phyloP scores from a whole-genome alignment of 64 coral and sea anemone genomes.

The Dendronephthya gigantea region DNA sequence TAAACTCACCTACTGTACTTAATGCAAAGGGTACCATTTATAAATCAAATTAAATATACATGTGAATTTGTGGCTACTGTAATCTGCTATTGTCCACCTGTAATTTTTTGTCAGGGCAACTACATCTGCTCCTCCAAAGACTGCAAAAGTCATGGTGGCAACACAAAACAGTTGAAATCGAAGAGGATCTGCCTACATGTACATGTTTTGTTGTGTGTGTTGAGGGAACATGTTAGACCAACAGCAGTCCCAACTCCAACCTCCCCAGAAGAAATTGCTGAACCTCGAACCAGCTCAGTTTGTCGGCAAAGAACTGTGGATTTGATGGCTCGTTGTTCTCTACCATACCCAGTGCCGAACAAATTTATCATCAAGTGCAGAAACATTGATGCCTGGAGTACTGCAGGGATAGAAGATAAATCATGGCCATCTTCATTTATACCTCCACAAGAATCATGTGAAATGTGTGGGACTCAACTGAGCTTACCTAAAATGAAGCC shows the following conservation, averaged over 20 bases:
- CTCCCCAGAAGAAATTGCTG: too few species aligned
- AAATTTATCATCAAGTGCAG: neutral
- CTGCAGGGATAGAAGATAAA: neutral
- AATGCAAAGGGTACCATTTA: too few species aligned
- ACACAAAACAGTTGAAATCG: neutral
- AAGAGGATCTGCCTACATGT: neutral
- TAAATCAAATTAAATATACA: too few species aligned
- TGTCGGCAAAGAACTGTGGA: neutral
- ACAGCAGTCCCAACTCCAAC: neutral
- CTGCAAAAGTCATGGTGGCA: neutral
- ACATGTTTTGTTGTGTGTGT: neutral
- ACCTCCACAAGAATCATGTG: neutral
- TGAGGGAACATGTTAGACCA: neutral
- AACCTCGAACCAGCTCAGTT: neutral
- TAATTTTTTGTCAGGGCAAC: neutral
- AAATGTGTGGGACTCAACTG: neutral
- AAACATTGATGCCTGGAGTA: neutral
- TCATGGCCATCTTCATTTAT: neutral
- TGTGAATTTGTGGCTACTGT: too few species aligned
- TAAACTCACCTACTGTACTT: too few species aligned
- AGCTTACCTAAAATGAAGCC: neutral
- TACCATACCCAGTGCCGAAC: neutral
- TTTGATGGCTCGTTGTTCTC: neutral
- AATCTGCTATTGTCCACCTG: neutral
- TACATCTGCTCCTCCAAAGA: neutral